Percentiles rank a stretch among this genome's conserved stretches.
phyloP scores from a whole-genome alignment of 2,797 vertebrate genomes.

The Poeciliopsis paucimaculata region DNA sequence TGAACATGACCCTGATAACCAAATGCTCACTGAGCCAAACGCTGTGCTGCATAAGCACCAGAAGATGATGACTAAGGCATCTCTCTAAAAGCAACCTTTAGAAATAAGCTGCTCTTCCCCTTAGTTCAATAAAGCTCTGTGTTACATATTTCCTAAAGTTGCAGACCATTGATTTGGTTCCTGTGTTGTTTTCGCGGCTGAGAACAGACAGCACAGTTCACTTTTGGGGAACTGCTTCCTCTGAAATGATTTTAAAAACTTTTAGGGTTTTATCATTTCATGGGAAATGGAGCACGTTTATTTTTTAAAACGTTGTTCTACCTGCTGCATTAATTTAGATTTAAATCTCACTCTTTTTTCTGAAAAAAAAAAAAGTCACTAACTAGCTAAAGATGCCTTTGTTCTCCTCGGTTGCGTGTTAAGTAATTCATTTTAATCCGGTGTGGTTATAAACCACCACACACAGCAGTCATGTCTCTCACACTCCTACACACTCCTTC shows the following conservation, averaged over 20 bases:
- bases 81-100: conserved; percentile 62
- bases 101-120: conserved; percentile 49
- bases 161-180: conserved; percentile 10
- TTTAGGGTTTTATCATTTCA: not conserved
- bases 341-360: not conserved
- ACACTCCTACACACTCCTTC: conserved; percentile 43
- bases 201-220: not conserved
- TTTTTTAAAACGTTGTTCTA: not conserved
- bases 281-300: not conserved
- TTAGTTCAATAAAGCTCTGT: conserved; percentile 34
- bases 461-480: conserved; percentile 59
- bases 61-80: conserved; percentile 67
- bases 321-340: not conserved
- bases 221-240: not conserved
- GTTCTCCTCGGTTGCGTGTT: conserved; percentile 42
- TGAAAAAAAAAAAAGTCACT: not conserved
- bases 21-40: conserved; percentile 73
- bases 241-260: not conserved
- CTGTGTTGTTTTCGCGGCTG: conserved; percentile 12
- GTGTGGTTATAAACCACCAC: conserved; percentile 69
- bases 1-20: conserved; percentile 83
- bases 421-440: conserved; percentile 59
- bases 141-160: conserved; percentile 10
- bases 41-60: conserved; percentile 67
- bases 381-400: conserved; percentile 2